These are phyloP conservation scores for Chouioia cunea DNA, from an alignment of 2,888 invertebrate genomes.

Conservation along the genomic window DNA sequence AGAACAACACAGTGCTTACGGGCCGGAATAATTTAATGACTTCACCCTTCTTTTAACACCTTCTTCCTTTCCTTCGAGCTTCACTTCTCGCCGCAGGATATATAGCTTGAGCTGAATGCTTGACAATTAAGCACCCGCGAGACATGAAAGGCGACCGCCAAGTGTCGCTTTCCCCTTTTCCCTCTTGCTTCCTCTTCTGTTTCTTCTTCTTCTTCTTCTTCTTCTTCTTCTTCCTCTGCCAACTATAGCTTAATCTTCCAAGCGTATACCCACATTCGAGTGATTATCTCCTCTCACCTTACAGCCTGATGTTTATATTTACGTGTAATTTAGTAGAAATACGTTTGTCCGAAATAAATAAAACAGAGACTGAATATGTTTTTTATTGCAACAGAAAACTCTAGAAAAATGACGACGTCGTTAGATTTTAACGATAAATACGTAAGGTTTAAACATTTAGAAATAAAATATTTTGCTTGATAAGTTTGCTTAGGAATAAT, in stretches of 20 bases:
- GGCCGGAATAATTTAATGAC: conserved; percentile 68
- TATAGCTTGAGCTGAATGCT: conserved; percentile 52
- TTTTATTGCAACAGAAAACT: too few species aligned
- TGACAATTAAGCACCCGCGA: conserved; percentile 59
- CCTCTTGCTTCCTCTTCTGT: conserved; percentile 5
- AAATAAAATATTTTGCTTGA: too few species aligned
- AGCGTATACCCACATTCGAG: conserved; percentile 3
- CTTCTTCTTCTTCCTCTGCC: conserved; percentile 5
- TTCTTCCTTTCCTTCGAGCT: conserved; percentile 49
- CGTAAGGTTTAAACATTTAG: too few species aligned
- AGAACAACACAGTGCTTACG: conserved; percentile 51
- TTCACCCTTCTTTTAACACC: conserved; percentile 54
- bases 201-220: conserved; percentile 1
- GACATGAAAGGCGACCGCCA: conserved; percentile 46
- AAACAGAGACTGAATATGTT: too few species aligned
- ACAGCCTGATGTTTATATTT: too few species aligned
- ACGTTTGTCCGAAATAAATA: too few species aligned
- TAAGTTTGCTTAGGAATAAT: too few species aligned
- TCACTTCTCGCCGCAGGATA: conserved; percentile 45
- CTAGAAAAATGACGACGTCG: too few species aligned
- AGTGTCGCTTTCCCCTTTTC: conserved; percentile 26
- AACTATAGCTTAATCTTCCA: conserved; percentile 5
- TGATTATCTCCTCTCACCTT: conserved; percentile 38
- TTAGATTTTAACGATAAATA: too few species aligned
- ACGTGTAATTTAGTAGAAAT: too few species aligned